Evolutionary conservation across 2,797 vertebrate species (phyloP), one percentile per base, ranked within the genome.

Genomic region (Passerculus sandwichensis): DNA sequence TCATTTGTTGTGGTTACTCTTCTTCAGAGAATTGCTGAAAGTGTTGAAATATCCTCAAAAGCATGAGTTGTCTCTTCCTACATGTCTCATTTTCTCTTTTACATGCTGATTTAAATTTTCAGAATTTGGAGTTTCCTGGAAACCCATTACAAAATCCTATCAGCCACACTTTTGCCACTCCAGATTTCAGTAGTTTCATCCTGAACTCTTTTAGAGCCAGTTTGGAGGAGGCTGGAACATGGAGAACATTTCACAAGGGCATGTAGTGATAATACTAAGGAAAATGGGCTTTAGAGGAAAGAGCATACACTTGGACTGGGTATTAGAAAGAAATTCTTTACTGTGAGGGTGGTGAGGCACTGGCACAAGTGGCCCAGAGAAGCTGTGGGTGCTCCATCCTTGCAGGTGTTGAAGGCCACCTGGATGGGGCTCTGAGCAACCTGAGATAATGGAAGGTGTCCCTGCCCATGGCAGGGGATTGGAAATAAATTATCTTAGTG

Each of bases 11-110:
- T 76, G 44, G 44, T 85, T 94, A 72, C 22, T 70, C 3, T 47
- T 62, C 61, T 78, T 75, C 71, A 51, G 67, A 95, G 38, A 84
- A 30, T 10, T 66, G 30, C 34, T 64, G 67, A n/a, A 89, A 8
- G 4, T 38, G 60, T 62, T 50, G 19, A 85, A 60, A 64, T 74
- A 61, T 5, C 36, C 60, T 72, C 66, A 50, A 65, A 65, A 45
- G 18, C 2, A 5, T 20, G 6, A 2, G 0, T 53, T 10, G 0
- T 40, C 45, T 74, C 30, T 92, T 85, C 18, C 5, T 11, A 4
- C 57, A 50, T 4, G 4, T 74, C 42, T 83, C 20, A 61, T 53
- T 94, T 83, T 50, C 44, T 20, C 11, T 75, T 71, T 65, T 56
- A 30, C 20, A 6, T 2, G 0, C 9, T 87, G 14, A 67, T 73